These are phyloP conservation scores for Bursaphelenchus okinawaensis DNA, from an alignment of 2,888 invertebrate species.

Conservation along the genomic window DNA sequence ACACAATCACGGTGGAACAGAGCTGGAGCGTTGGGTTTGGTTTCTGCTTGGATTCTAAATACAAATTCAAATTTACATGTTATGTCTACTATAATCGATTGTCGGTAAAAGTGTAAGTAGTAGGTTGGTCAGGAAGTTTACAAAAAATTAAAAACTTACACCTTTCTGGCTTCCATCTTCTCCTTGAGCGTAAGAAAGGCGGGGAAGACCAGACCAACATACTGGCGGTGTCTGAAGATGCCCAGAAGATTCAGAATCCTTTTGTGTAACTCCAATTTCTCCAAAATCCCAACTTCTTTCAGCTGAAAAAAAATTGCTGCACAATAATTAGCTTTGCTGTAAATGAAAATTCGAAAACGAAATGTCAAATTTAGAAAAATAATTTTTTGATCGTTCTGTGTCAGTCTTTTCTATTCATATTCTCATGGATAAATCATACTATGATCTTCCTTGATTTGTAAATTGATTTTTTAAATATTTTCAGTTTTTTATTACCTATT, in stretches of 20 bases:
- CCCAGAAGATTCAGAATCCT: constrained; percentile 14
- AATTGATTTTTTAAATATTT: no score
- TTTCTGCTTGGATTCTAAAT: neutral
- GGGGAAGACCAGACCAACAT: constrained; percentile 18
- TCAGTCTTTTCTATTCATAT: no score
- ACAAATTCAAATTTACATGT: no score
- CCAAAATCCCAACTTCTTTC: constrained; percentile 15
- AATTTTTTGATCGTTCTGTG: no score
- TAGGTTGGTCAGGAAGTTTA: no score
- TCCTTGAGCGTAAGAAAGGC: constrained; percentile 17
- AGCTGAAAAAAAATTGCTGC: constrained; percentile 15
- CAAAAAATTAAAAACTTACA: constrained; percentile 16
- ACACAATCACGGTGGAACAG: constrained; percentile 18
- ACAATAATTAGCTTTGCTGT: no score
- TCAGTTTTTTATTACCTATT: no score
- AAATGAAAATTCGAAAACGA: no score
- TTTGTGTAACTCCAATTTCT: constrained; percentile 15
- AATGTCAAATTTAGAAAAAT: no score
- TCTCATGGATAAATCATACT: no score
- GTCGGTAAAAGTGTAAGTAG: neutral
- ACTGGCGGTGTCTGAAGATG: constrained; percentile 24
- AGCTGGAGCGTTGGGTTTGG: neutral
- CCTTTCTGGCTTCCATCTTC: constrained; percentile 13
- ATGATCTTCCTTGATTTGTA: no score
- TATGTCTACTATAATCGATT: neutral